Evolutionary conservation across 2,888 invertebrate genomes (phyloP), one percentile per base, ranked within the genome.

Genomic region (Ennomos erosarius): DNA sequence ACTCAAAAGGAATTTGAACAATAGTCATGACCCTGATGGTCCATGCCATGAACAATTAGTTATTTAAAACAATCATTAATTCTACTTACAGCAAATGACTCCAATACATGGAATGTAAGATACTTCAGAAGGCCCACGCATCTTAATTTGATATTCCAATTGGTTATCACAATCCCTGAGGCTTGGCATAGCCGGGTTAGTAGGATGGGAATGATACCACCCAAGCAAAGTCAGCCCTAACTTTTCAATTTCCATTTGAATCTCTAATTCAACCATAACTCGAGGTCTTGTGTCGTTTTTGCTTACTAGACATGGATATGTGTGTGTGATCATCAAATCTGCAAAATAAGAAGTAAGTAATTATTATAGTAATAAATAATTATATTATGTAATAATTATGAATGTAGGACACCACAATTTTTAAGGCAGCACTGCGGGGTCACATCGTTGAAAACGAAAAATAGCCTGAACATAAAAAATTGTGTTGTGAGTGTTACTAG

Each of bases 151-250:
- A 88, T 98, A 98, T 76, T 98, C 98, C 66, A 99, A 90, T 86
- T 99, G 99, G 58, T 97, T 95, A 80, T 98, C 98, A 57, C 98
- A 96, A 82, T 99, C 99, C 53, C 97, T 93, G 59, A 95, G 93
- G 74, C 96, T 98, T 63, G 98, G 99, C 74, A 97, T 96, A 1
- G 98, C 96, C 55, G 97, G 96, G 68, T 96, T 96, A 53, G 95
- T 95, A 0, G 98, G 98, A 90, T 99, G 98, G 9, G 98, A 98
- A 87, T 99, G 99, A 88, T 98, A 99, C 98, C 98, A 99, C 8
- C 99, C 98, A 4, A 98, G 96, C 9, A 98, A 88, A 5, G 95
- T 95, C 39, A 98, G 93, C 54, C 97, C 96, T 74, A 96, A 94
- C 75, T 95, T 95, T 76, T 97, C 96, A 87, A 99, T 97, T 56